Evolutionary conservation across 2,797 vertebrate species (phyloP), one percentile per base, ranked within the genome.

Genomic region (Loriculus beryllinus): DNA sequence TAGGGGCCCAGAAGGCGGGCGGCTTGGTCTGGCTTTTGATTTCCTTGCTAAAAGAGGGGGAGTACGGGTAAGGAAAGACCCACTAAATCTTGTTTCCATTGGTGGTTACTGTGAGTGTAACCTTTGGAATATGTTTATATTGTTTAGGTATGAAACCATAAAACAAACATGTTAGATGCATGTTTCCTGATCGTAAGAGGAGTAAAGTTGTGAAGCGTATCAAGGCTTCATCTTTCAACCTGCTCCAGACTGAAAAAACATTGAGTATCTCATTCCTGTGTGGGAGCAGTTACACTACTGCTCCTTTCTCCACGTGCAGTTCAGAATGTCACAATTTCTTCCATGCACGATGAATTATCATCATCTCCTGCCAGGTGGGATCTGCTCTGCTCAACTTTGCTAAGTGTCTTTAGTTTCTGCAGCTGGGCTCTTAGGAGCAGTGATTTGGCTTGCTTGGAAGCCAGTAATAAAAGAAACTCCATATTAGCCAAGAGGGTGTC

Each of bases 381-480:
- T 81, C 29, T 70, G 52, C 28, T 92, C 86, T 91, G 70, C 64
- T 88, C 16, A 57, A 31, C 43, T 17, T 81, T 49, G 47, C 35
- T 77, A 37, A 90, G 25, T 2, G 3, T 60, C 68, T 88, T 92
- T 47, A 75, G 37, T 86, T 95, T 92, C 77, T 59, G 57, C 87
- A 92, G 74, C 80, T 93, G 91, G 83, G 43, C 82, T 88, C 85
- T 10, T 56, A 91, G 83, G 64, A 94, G 25, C 43, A 28, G 85
- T 82, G 63, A n/a, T 77, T 86, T 95, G 86, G 85, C 76, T 85
- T 87, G 51, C 65, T 60, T 90, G 86, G 65, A 90, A 92, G 64
- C 33, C 76, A 72, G 6, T 42, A 91, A 86, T 65, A 89, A 85
- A 91, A 85, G 9, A 82, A 85, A 71, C 31, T 86, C 72, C 2